Percentiles rank a stretch among this genome's conserved stretches.
Evolutionary conservation across 2,113 vertebrate species (phyloP).

Genomic region (Astatoreochromis straeleni): DNA sequence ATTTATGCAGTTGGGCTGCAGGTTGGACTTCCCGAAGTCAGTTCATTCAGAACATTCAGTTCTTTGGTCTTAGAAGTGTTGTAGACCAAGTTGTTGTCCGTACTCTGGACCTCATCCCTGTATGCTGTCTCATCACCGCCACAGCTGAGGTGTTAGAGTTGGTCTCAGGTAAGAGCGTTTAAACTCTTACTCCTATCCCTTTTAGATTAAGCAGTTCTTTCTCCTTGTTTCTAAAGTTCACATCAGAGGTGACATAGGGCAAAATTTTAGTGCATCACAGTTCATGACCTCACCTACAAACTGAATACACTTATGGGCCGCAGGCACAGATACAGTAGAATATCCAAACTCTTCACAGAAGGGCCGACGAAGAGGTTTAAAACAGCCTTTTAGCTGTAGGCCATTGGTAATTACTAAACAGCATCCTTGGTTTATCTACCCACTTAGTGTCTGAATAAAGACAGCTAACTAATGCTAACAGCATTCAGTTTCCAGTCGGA

Average conservation of each 20-base stretch:
- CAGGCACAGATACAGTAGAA: neutral
- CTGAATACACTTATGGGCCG: neutral
- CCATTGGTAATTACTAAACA: neutral
- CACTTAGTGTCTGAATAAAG: neutral
- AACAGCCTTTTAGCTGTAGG: neutral
- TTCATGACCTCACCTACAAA: neutral
- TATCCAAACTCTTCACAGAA: neutral
- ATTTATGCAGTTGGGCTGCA: neutral
- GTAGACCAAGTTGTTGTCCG: neutral
- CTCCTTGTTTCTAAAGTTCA: neutral
- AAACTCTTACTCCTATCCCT: neutral
- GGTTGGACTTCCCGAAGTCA: neutral
- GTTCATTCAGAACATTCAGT: no score
- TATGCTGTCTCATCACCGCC: neutral
- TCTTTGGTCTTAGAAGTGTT: neutral
- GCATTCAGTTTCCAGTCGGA: neutral
- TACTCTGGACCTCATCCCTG: neutral
- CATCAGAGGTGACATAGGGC: neutral
- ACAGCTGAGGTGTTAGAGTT: neutral
- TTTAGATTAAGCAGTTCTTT: neutral
- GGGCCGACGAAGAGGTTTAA: rapidly evolving
- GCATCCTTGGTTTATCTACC: neutral
- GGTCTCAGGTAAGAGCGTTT: neutral
- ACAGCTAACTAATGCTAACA: neutral
- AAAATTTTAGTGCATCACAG: neutral